Evolutionary conservation across 2,113 vertebrate species (phyloP), one percentile per base, ranked within the genome.

Genomic region (Thunnus maccoyii): DNA sequence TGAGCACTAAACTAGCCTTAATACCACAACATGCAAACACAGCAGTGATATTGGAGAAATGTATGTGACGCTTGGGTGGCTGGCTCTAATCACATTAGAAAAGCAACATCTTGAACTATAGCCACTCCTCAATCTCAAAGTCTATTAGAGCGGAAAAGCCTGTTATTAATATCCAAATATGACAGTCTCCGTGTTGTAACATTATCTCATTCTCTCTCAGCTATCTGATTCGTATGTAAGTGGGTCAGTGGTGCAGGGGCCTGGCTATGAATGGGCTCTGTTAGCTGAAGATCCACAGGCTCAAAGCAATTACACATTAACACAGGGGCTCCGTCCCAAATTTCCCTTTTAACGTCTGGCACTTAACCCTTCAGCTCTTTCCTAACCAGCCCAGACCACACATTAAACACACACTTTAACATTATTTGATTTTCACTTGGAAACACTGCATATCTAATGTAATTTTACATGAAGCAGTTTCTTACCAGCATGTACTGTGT

Each of bases 191-290:
- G 67, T 55, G 72, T 78, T 76, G 76, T 25, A 82, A 71, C 64
- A 74, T 78, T 81, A 82, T 88, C 87, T 80, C 56, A 51, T 65
- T 70, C 63, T 72, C 64, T 71, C 73, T 64, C 71, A 10, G n/a
- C 73, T 83, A 78, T 90, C 91, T 94, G 90, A 92, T 94, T 94
- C 73, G 27, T 88, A 92, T 94, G 92, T 63, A 95, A 92, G 93
- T 93, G 89, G 94, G 93, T 91, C 94, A 92, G 80, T 55, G 82
- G 88, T 80, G 85, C 57, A 78, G 57, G 84, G 82, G 80, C 75
- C 75, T 18, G 62, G 66, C 78, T 57, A 82, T 91, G 88, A 91
- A 92, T 86, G 86, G 86, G 52, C 83, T 82, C 85, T 85, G 76
- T 86, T 84, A 70, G 84, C 71, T 10, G 17, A 47, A 88, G 71